Percentiles rank a stretch among this genome's conserved stretches.
phyloP scores from a whole-genome alignment of 2,113 vertebrate species.

The Turnix velox region DNA sequence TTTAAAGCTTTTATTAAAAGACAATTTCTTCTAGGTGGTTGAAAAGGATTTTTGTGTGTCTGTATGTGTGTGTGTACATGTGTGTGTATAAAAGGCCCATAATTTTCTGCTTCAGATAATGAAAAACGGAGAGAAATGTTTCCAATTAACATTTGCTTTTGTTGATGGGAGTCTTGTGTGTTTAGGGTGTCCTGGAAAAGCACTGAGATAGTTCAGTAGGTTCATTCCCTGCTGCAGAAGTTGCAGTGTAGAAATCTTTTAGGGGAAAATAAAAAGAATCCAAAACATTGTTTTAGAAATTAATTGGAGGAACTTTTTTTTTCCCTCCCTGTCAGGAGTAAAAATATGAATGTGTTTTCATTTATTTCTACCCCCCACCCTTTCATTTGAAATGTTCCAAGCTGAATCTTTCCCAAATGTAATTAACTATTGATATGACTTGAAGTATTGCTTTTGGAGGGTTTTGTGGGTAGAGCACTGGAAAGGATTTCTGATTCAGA shows the following conservation, averaged over 20 bases:
- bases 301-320: neutral
- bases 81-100: conserved; percentile 33
- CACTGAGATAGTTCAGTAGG: neutral
- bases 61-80: no score
- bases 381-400: neutral
- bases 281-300: neutral
- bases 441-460: conserved; percentile 13
- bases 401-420: neutral
- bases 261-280: fast-evolving
- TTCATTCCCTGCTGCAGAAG: neutral
- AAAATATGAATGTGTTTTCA: conserved; percentile 13
- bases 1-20: conserved; percentile 76
- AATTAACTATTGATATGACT: conserved; percentile 26
- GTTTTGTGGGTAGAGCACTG: neutral
- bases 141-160: conserved; percentile 52
- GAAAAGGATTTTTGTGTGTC: conserved; percentile 65
- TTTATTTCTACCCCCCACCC: neutral
- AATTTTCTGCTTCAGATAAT: conserved; percentile 48
- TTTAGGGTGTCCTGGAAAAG: conserved; percentile 22
- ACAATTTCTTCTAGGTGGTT: conserved; percentile 62
- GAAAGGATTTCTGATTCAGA: neutral
- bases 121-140: conserved; percentile 52
- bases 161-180: neutral
- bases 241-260: neutral
- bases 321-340: neutral